Base-by-base conservation (phyloP, 2,113 vertebrate species). In the Saguinus imperator region DNA sequence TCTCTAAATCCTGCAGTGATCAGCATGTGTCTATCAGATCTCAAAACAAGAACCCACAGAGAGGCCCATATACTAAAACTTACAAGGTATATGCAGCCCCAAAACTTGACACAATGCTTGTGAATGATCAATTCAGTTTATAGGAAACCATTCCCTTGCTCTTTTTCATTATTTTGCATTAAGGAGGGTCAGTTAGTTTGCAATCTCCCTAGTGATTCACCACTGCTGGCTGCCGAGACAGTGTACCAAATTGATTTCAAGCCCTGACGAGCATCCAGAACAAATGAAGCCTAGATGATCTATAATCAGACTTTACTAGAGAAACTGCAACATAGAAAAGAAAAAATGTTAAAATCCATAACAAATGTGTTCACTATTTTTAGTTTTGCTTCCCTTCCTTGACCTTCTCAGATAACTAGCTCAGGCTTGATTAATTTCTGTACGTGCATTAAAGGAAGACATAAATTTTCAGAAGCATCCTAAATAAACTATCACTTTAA, bases 391-490 rank as follows among this genome's bases (percentile, higher is more conserved):
- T 90, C 50, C 43, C 55, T 55, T 87, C 90, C 37, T 96, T 97
- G 77, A 95, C 75, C 91, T 92, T 58, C 84, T 70, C 92, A 68
- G 79, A n/a, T 87, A 68, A 68, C 57, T 92, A 89, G 70, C 70
- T 80, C 76, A 90, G n/a, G 94, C 85, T 89, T 90, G 87, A 97
- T 17, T 87, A 96, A 98, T 97, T 97, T 96, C 72, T 88, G 6
- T 68, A 40, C 57, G 57, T 68, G 27, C 88, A 79, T 68, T 72
- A 25, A 83, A 88, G 66, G 92, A 83, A 97, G 81, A 93, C 57
- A 86, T 93, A 94, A 95, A 98, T 98, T 97, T 98, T 97, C 97
- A 98, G 97, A 76, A 98, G 92, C 95, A 98, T 70, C 87, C 87
- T 96, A 98, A 98, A 96, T 55, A 64, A 97, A 98, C 94, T 77